Evolutionary conservation across 2,888 invertebrate genomes (phyloP), one percentile per base, ranked within the genome.

Genomic region (Nineta flava): DNA sequence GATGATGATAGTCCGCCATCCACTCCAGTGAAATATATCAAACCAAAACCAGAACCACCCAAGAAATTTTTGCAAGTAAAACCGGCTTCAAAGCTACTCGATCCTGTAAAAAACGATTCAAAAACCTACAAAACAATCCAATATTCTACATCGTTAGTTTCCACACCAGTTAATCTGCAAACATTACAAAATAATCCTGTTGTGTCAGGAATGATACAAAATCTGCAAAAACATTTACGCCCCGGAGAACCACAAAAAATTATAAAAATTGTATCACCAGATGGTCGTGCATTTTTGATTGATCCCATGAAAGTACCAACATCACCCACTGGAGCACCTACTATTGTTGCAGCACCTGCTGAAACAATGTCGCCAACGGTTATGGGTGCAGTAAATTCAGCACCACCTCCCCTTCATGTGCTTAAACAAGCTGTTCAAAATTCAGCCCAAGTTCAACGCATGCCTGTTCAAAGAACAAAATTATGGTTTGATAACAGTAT

Each of bases 61-160:
- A 48, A 19, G 12, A 21, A 51, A 4, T 60, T 59, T 53, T 51
- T 63, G 31, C 57, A 64, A 54, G 65, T 65, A 1, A 60, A 61
- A 47, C 60, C 62, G 1, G 57, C 63, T 6, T 59, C 58, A 2
- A 60, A 62, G 19, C 26, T 48, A 31, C 10, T 48, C 16, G 15
- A 46, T 19, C 41, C 17, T 9, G 10, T n/a, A 9, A 47, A 47
- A 21, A 43, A 43, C 9, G 17, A 13, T n/a, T 2, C n/a, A 38
- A 15, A 13, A n/a, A 38, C n/a, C 9, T 38, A 38, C n/a, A 38
- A 38, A 38, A 15, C 38, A 21, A n/a, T 21, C 3, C 26, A 15
- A 43, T 26, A 10, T 26, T 7, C 44, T 9, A n/a, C 44, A 16
- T 17, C 19, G 9, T 26, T 44, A 12, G 9, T 12, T 12, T 10